Evolutionary conservation across 2,888 invertebrate species (phyloP), one percentile per base, ranked within the genome.

Genomic region (Leucania comma): DNA sequence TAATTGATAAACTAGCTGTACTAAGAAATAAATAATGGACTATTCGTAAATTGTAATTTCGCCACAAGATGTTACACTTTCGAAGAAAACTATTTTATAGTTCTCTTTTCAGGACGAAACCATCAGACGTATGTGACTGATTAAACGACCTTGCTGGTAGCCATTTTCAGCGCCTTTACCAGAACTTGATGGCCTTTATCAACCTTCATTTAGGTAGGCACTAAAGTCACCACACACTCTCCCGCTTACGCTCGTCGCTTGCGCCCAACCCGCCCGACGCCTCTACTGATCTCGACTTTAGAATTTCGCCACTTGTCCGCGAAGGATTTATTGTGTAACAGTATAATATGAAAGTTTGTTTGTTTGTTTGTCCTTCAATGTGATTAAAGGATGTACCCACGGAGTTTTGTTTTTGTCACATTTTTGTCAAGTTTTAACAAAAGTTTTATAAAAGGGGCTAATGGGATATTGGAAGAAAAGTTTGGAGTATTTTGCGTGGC

Each of bases 301-400:
- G 79, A 86, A 83, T 83, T 80, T 80, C 81, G 73, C 86, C 82
- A 86, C 85, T 85, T 84, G 84, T 86, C 83, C 86, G 75, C 78
- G 75, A 78, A 80, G 84, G 83, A 84, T 85, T 86, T 83, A 82
- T 86, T 82, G 75, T 85, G 82, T 85, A 75, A 82, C 80, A 78
- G 75, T 71, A 79, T 85, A 82, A 85, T 85, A 82, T 83, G 75
- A 80, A 81, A 85, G 82, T 85, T 85, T 80, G 81, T 84, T 76
- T 80, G 81, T 84, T 76, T 81, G 83, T 83, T 78, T 83, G 80
- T 66, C 69, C 75, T 73, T 71, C 70, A 67, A 84, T 76, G 75
- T 80, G 81, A 84, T 84, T 79, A 78, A 83, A 79, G 75, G 75
- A 82, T 78, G 71, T 76, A 68, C 66, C 54, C 42, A 17, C 32